These are phyloP conservation scores for Babyrousa celebensis DNA, from an alignment of 2,797 vertebrate genomes.

Conservation along the genomic window DNA sequence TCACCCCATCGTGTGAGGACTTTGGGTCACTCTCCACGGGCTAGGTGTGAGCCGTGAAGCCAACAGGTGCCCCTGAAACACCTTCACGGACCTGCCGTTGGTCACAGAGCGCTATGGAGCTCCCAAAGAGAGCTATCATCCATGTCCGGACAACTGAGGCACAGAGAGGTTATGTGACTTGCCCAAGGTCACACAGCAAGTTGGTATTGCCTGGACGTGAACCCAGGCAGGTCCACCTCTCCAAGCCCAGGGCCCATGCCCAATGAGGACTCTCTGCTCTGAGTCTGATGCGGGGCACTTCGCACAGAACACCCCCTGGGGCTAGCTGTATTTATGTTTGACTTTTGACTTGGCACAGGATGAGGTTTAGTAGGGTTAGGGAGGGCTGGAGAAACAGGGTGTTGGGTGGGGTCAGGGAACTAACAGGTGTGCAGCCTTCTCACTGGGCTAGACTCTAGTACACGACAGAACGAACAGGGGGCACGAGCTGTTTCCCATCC, in stretches of 20 bases:
- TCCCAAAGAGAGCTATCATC: neutral
- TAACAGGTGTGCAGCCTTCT: neutral
- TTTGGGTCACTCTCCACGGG: neutral
- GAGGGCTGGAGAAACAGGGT: neutral
- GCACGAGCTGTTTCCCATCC: rapidly evolving
- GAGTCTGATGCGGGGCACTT: neutral
- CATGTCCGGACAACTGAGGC: neutral
- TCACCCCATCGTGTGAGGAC: rapidly evolving
- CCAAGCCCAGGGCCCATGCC: neutral
- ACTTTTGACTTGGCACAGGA: neutral
- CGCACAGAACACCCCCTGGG: neutral
- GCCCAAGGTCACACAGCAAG: neutral
- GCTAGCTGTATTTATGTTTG: neutral
- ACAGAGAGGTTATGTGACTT: neutral
- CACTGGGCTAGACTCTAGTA: neutral
- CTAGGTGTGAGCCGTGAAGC: neutral
- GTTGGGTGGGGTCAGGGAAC: neutral
- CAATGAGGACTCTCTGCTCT: neutral
- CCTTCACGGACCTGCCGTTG: neutral
- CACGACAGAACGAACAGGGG: rapidly evolving
- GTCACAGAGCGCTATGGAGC: neutral
- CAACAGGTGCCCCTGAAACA: rapidly evolving
- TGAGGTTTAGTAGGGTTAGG: neutral
- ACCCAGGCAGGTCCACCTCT: no score
- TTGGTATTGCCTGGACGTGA: no score